Conservation (phyloP, 2,113 vertebrate genomes). For the Maccullochella peelii region DNA sequence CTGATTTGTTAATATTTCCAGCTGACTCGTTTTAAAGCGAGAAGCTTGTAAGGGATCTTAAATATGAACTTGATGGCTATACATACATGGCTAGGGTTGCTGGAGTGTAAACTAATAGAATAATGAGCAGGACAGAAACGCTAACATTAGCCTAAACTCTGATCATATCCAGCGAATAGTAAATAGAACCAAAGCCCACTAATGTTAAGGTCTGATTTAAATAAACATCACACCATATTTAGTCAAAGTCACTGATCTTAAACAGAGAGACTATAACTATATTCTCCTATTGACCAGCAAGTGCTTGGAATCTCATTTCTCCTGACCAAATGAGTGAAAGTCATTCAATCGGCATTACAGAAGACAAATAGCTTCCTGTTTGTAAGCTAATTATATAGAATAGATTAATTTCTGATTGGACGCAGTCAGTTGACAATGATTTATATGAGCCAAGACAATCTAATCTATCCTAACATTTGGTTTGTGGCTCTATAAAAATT, state of each 20-base stretch:
- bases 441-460: conserved; percentile 58
- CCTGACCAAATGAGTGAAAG: conserved; percentile 57
- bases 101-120: neutral
- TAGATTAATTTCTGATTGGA: conserved; percentile 61
- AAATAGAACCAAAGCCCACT: neutral
- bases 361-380: conserved; percentile 52
- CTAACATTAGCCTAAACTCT: conserved; percentile 2
- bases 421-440: conserved; percentile 62
- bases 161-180: neutral
- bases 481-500: conserved; percentile 53
- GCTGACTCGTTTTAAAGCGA: neutral
- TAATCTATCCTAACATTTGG: conserved; percentile 51
- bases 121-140: neutral
- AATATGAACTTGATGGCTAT: neutral
- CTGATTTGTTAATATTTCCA: neutral
- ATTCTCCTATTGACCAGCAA: conserved; percentile 37
- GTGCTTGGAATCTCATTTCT: conserved; percentile 51
- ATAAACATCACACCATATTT: neutral
- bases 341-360: conserved; percentile 49
- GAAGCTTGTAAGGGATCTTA: neutral
- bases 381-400: conserved; percentile 66
- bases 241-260: conserved; percentile 18
- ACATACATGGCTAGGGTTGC: neutral
- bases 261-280: conserved; percentile 6
- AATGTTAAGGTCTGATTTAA: conserved; percentile 6